Evolutionary conservation across 2,797 vertebrate species (phyloP).

Genomic region (Sylvilagus floridanus): DNA sequence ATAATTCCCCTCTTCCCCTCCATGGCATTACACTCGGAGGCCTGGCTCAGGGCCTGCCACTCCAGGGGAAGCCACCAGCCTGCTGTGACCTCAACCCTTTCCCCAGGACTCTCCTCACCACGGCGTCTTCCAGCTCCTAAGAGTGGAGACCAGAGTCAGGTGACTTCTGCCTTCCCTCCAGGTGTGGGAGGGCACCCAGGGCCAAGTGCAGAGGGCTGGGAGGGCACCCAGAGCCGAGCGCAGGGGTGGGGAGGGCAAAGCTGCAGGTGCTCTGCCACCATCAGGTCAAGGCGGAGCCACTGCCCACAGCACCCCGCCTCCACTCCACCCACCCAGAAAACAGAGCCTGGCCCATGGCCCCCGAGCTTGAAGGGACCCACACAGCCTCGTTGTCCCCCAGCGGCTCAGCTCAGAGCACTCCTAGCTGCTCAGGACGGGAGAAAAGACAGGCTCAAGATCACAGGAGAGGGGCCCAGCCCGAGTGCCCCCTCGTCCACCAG

Average conservation of each 20-base stretch:
- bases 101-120: neutral
- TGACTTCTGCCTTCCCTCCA: neutral
- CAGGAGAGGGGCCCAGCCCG: neutral
- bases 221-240: too few species aligned
- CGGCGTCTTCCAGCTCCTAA: neutral
- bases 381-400: neutral
- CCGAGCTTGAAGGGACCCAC: neutral
- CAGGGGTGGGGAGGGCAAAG: too few species aligned
- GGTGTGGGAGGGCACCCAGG: neutral
- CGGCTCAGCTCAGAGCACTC: neutral
- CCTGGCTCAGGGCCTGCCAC: neutral
- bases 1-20: neutral
- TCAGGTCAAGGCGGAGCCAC: neutral
- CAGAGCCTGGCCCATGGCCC: neutral
- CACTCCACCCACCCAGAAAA: neutral
- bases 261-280: neutral
- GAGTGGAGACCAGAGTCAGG: neutral
- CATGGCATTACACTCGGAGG: neutral
- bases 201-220: neutral
- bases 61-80: neutral
- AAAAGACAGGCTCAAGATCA: slow-evolving; percentile 44
- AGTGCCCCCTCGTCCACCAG: too few species aligned
- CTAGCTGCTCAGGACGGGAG: slow-evolving; percentile 50
- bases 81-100: neutral
- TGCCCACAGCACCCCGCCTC: neutral